Evolutionary conservation across 2,888 invertebrate genomes (phyloP), one percentile per base, ranked within the genome.

Genomic region (Temnothorax unifasciatus): DNA sequence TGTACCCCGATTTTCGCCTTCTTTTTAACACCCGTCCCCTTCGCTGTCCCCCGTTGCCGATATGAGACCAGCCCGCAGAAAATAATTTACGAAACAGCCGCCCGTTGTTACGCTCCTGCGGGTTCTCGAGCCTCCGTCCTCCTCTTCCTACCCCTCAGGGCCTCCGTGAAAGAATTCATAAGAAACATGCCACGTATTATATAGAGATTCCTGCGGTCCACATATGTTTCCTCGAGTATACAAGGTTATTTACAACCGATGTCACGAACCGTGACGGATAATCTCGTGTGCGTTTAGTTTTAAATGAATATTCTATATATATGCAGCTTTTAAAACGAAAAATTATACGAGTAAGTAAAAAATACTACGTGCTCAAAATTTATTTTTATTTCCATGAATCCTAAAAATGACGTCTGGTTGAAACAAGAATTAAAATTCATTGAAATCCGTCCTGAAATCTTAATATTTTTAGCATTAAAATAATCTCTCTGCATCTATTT

Each of bases 1-100:
- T 91, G 88, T 85, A 88, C 86, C 85, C 85, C 90, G 88, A 90
- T 90, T 90, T 91, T 90, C 86, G 90, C 85, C 88, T 89, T 90
- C 85, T 89, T 89, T 89, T 87, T 87, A 86, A 87, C 85, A n/a
- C 81, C 61, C 81, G 73, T 25, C 66, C 25, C 69, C 61, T 68
- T 71, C 15, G 44, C 44, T 41, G 15, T 41, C 71, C 34, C 4
- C 59, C 76, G 13, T 34, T 29, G 5, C 54, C 41, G 13, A 25
- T 2, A 25, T 11, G 47, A 79, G 29, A 13, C n/a, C 38, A 66
- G 54, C 76, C 85, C 79, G 85, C 82, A 87, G 89, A 87, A 88
- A 89, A 88, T 87, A 89, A 88, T 88, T 89, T 76, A 87, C 85
- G 50, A 86, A 76, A 88, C 54, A 79, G 44, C 71, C 59, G 69